Percentiles rank a stretch among this genome's conserved stretches.
Conservation (phyloP, 2,797 vertebrate species). For the Podargus strigoides region DNA sequence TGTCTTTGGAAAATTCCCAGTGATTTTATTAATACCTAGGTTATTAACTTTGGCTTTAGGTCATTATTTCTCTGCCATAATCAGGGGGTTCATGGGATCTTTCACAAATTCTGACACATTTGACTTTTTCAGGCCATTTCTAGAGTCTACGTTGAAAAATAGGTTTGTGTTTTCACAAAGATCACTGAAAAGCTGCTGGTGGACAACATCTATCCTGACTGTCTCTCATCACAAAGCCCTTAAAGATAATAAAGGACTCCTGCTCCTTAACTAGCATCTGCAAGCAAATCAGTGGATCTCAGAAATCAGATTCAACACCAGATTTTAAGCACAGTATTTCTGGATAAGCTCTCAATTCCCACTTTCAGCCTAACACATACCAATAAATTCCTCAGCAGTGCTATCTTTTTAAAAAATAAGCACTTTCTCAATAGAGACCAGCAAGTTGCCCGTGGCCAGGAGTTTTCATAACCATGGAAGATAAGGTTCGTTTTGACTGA, state of each 20-base stretch:
- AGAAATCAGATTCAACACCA: neutral
- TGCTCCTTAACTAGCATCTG: neutral
- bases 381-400: neutral
- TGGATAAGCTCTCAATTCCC: neutral
- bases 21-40: neutral
- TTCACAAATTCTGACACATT: neutral
- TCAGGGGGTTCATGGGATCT: neutral
- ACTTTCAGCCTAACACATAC: neutral
- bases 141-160: neutral
- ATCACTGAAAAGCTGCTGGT: neutral
- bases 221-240: neutral
- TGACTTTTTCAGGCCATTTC: neutral
- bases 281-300: neutral
- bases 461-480: neutral
- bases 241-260: neutral
- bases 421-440: neutral
- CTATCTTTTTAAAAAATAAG: neutral
- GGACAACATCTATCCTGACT: neutral
- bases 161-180: neutral
- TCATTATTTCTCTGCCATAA: neutral
- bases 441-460: neutral
- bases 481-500: neutral
- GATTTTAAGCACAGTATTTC: neutral
- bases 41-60: neutral
- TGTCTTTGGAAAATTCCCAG: neutral